A percentile compares a stretch with the other conserved stretches of the same genome.
Evolutionary conservation across 2,797 vertebrate species (phyloP).

Genomic region (Orientallactaga sibirica): DNA sequence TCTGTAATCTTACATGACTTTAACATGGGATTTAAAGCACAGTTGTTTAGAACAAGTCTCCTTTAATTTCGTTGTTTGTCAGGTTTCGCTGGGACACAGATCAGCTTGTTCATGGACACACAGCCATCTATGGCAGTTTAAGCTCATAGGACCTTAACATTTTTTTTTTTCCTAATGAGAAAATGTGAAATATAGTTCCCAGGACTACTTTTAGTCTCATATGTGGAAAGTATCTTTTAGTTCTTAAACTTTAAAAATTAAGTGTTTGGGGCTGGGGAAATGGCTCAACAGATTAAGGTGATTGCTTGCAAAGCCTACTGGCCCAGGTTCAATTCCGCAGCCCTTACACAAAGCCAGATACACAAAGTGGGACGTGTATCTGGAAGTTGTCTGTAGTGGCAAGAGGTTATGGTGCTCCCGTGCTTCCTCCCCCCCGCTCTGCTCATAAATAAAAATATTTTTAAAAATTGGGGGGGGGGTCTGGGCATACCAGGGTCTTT

Average conservation of each 20-base stretch:
- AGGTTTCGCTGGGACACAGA: slow-evolving; percentile 29
- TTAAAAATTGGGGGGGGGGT: no score
- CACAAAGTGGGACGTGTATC: no score
- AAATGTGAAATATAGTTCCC: slow-evolving; percentile 24
- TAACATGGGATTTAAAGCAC: slow-evolving; percentile 50
- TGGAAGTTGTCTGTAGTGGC: no score
- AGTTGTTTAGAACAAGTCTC: slow-evolving; percentile 15
- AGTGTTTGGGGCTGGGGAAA: no score
- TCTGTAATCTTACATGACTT: slow-evolving; percentile 59
- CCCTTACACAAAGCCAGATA: no score
- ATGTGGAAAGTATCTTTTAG: slow-evolving; percentile 39
- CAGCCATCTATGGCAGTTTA: background rate
- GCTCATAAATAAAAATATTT: no score
- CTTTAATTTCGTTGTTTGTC: background rate
- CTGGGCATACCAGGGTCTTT: no score
- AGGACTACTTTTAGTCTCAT: slow-evolving; percentile 9
- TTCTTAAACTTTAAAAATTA: slow-evolving; percentile 40
- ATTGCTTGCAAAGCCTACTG: no score
- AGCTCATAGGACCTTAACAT: background rate
- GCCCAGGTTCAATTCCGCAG: no score
- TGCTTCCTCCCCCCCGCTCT: no score
- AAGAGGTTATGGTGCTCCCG: no score
- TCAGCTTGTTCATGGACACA: background rate
- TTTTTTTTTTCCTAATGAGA: slow-evolving; percentile 54
- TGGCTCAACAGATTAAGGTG: no score